phyloP scores from a whole-genome alignment of 2,113 vertebrate genomes.

The Zapornia atra region DNA sequence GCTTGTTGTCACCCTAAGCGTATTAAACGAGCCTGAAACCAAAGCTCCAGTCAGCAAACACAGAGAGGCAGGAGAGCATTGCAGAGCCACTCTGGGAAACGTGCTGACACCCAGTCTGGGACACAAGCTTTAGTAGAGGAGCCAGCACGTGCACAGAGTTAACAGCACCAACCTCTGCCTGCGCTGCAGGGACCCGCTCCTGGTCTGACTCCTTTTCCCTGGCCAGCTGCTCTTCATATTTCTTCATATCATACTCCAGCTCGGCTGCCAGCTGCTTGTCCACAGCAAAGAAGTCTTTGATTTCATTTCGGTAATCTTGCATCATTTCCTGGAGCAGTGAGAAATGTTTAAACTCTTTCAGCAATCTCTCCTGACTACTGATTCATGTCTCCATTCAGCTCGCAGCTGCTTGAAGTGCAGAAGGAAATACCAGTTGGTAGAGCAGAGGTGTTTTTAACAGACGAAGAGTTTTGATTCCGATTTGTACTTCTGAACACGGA shows the following conservation, averaged over 20 bases:
- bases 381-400: slow-evolving; percentile 55
- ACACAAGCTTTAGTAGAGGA: background rate
- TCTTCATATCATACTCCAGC: slow-evolving; percentile 91
- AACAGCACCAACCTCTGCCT: background rate
- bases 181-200: background rate
- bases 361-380: slow-evolving; percentile 38
- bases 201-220: slow-evolving; percentile 63
- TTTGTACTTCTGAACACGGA: slow-evolving; percentile 23
- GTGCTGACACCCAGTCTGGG: background rate
- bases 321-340: slow-evolving; percentile 83
- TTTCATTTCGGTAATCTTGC: slow-evolving; percentile 90
- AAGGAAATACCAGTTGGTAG: slow-evolving; percentile 67
- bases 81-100: background rate
- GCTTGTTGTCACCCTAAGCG: background rate
- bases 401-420: slow-evolving; percentile 55
- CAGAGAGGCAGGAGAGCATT: background rate
- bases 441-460: slow-evolving; percentile 69
- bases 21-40: background rate
- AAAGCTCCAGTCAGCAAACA: background rate
- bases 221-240: slow-evolving; percentile 81
- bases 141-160: background rate
- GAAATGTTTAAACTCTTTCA: slow-evolving; percentile 10
- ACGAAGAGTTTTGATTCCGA: slow-evolving; percentile 5
- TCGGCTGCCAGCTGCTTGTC: slow-evolving; percentile 92
- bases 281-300: slow-evolving; percentile 88